Conservation (phyloP, 2,888 invertebrate genomes). For the Lathronympha strigana region DNA sequence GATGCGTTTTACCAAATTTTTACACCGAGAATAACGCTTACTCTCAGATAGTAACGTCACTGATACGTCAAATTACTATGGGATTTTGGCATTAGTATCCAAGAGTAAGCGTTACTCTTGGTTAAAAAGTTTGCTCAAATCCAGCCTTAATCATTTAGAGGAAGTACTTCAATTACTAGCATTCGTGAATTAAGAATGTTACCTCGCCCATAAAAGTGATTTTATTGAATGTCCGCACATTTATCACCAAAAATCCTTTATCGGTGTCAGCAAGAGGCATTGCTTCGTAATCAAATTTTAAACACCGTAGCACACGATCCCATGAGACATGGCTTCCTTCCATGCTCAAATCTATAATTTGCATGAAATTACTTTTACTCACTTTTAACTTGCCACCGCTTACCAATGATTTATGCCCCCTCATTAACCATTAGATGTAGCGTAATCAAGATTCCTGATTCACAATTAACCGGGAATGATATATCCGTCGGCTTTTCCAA, state of each 20-base stretch:
- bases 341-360: constrained; percentile 6
- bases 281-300: not conserved
- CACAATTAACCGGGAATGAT: constrained; percentile 45
- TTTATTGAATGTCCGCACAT: no score
- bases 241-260: not conserved
- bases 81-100: no score
- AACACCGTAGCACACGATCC: not conserved
- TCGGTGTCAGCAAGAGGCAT: not conserved
- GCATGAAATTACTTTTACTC: constrained; percentile 23
- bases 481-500: constrained; percentile 57
- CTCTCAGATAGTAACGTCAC: no score
- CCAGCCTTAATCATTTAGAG: no score
- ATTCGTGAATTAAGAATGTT: no score
- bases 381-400: constrained; percentile 38
- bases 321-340: not conserved
- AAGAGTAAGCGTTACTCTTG: no score
- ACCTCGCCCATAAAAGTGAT: no score
- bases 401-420: constrained; percentile 44
- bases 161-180: no score
- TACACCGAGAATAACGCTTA: no score
- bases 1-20: no score
- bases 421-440: constrained; percentile 51
- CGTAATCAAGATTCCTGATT: constrained; percentile 53
- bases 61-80: no score
- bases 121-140: no score